These are phyloP conservation scores for Drosophila nasuta DNA, from an alignment of 1,140 invertebrate genomes.

Conservation along the genomic window DNA sequence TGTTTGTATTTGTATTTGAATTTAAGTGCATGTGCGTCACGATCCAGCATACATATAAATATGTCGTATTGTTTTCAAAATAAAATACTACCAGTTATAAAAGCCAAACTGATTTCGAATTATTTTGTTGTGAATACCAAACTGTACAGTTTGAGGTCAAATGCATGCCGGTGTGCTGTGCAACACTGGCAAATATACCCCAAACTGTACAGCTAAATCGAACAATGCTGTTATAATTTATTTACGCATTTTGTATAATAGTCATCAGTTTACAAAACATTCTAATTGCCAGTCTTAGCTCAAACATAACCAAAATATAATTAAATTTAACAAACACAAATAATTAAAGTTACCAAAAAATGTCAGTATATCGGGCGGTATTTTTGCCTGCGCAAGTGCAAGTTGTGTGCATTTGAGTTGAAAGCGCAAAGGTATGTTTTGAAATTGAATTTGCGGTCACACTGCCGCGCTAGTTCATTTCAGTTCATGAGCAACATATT, in stretches of 20 bases:
- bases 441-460: slow-evolving; percentile 28
- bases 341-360: too few relatives aligned
- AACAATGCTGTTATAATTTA: too few relatives aligned
- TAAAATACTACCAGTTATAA: slow-evolving; percentile 50
- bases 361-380: background rate
- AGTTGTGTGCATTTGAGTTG: background rate
- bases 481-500: slow-evolving; percentile 62
- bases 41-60: slow-evolving; percentile 38
- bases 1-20: slow-evolving; percentile 44
- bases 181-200: too few relatives aligned
- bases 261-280: too few relatives aligned
- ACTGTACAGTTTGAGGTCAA: background rate
- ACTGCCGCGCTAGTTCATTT: slow-evolving; percentile 47
- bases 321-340: too few relatives aligned
- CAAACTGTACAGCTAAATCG: too few relatives aligned
- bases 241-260: too few relatives aligned
- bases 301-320: too few relatives aligned
- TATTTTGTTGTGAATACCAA: background rate
- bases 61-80: slow-evolving; percentile 51
- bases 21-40: slow-evolving; percentile 40
- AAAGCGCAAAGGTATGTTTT: background rate
- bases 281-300: too few relatives aligned
- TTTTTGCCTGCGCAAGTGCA: background rate
- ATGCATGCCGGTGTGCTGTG: background rate
- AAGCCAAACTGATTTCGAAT: slow-evolving; percentile 6